Conservation (phyloP, 1,140 invertebrate genomes). For the Platyura marginata region DNA sequence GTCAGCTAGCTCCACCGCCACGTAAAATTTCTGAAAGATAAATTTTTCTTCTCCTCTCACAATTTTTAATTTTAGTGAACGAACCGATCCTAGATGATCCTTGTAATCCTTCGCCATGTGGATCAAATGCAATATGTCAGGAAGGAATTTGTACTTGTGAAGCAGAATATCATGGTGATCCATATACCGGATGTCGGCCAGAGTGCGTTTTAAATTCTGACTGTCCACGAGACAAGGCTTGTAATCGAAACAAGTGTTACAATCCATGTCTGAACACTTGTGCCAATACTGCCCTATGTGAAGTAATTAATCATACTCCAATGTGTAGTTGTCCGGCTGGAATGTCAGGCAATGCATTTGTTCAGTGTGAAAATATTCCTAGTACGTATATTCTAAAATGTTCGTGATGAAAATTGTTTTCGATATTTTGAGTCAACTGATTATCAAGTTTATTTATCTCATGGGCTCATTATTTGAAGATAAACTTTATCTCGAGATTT, state of each 20-base stretch:
- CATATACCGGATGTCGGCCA: constrained; percentile 47
- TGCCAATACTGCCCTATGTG: constrained; percentile 53
- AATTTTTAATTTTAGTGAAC: too few relatives aligned
- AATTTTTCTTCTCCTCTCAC: too few relatives aligned
- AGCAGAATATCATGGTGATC: constrained; percentile 40
- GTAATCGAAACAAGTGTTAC: constrained; percentile 54
- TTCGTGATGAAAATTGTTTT: too few relatives aligned
- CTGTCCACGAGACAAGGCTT: constrained; percentile 49
- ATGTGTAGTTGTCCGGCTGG: constrained; percentile 41
- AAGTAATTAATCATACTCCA: constrained; percentile 43
- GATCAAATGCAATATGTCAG: constrained; percentile 32
- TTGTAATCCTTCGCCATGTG: constrained; percentile 58
- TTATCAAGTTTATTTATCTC: constrained; percentile 43
- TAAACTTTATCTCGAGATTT: too few relatives aligned
- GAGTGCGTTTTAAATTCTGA: constrained; percentile 54
- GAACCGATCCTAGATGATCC: constrained; percentile 31
- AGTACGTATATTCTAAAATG: too few relatives aligned
- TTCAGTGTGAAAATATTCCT: constrained; percentile 27
- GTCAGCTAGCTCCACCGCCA: constrained; percentile 27
- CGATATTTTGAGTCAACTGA: too few relatives aligned
- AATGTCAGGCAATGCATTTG: constrained; percentile 50
- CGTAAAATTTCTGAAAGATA: constrained; percentile 34
- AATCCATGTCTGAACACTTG: constrained; percentile 65
- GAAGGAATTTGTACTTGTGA: constrained; percentile 40
- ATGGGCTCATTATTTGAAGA: constrained; percentile 26